Evolutionary conservation across 2,113 vertebrate species (phyloP).

Genomic region (Leuciscus idus): DNA sequence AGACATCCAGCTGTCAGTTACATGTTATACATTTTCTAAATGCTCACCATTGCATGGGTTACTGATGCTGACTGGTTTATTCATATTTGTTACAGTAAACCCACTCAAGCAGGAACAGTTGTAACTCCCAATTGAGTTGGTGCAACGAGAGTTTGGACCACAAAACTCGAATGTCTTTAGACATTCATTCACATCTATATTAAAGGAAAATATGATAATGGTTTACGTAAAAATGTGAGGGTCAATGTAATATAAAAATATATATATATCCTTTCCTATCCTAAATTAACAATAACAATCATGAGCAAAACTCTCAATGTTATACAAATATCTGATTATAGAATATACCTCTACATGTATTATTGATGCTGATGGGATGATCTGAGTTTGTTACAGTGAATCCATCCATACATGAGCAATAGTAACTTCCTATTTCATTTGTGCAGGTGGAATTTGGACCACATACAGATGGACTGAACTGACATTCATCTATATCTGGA

Average conservation of each 20-base stretch:
- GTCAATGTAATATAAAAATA: neutral
- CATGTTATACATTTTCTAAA: too few species aligned
- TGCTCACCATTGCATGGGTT: too few species aligned
- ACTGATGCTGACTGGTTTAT: too few species aligned
- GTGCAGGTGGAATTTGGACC: conserved; percentile 14
- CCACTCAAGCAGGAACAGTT: neutral
- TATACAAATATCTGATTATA: neutral
- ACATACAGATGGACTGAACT: neutral
- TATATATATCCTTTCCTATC: neutral
- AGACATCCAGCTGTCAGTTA: too few species aligned
- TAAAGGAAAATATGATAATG: neutral
- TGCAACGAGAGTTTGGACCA: neutral
- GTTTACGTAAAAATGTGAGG: neutral
- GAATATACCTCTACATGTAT: neutral
- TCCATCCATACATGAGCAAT: conserved; percentile 13
- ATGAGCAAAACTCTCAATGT: neutral
- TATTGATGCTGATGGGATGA: neutral
- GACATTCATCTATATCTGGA: conserved; percentile 4
- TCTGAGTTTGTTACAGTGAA: neutral
- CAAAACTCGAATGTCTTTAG: neutral
- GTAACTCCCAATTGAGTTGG: neutral
- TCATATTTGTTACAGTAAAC: too few species aligned
- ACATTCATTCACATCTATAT: conserved; percentile 7
- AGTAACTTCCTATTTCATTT: conserved; percentile 9
- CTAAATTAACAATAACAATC: neutral